Base-by-base conservation (phyloP, 2,797 vertebrate genomes). In the Anisognathus igniventris region DNA sequence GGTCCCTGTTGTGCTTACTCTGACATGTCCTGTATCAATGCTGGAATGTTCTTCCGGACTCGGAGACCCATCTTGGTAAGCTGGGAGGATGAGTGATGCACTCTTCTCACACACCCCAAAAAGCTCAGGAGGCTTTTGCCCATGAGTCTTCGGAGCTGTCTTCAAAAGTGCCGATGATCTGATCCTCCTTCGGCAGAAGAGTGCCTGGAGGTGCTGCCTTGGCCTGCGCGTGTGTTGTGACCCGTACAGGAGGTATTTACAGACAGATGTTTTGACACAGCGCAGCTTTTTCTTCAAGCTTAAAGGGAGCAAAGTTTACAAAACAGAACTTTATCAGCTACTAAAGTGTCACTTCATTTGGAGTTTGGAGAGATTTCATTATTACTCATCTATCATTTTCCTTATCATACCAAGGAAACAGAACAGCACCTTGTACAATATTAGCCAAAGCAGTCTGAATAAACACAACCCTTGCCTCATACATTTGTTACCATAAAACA, bases 271-370 rank as follows among this genome's bases (percentile, higher is more conserved):
- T 95, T 97, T 97, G 47, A 98, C 93, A 85, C 97, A 97, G 81
- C 74, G 19, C 31, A 98, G 93, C 86, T 98, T 98, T 24, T 93
- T 98, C 88, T 94, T 96, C 90, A 98, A 89, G 77, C 98, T 98
- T 79, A 77, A 93, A 22, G 44, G 73, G 12, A 91, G 45, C 37
- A 86, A 97, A 45, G 77, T 62, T 37, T n/a, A 83, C 47, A 95
- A 93, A 95, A 82, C 25, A 30, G 47, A 70, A 60, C 14, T 76
- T 80, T 14, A 75, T 56, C n/a, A 88, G 68, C 62, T 50, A 45
- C 19, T 45, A 1, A 66, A 65, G 12, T 14, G 8, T 44, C 44
- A 51, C 1, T 51, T 80, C 51, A 25, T 50, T 64, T 47, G 19
- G 17, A 27, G 14, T 30, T 86, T 62, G n/a, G 21, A 90, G 24